phyloP scores from a whole-genome alignment of 2,113 vertebrate genomes.

The Malurus elegans region DNA sequence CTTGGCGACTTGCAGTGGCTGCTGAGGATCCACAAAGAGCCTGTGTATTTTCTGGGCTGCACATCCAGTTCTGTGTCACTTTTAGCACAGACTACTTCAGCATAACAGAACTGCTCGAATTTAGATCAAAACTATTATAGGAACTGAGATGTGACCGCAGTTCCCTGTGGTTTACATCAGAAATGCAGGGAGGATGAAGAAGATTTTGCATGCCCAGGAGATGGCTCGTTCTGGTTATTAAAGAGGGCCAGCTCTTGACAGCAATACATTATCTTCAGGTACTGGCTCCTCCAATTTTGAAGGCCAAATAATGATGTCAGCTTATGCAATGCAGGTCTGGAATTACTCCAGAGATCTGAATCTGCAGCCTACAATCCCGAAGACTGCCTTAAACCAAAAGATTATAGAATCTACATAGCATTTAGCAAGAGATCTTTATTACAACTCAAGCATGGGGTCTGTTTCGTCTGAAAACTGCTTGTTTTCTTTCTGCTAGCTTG shows the following conservation, averaged over 20 bases:
- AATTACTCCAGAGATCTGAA: slow-evolving; percentile 6
- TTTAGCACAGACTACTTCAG: background rate
- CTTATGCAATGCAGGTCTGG: background rate
- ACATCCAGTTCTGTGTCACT: background rate
- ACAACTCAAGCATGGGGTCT: slow-evolving; percentile 40
- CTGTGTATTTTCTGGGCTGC: background rate
- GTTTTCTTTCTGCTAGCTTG: slow-evolving; percentile 66
- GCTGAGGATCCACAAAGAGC: background rate
- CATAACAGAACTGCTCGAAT: background rate
- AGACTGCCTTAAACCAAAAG: background rate
- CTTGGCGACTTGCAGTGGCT: background rate
- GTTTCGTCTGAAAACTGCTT: slow-evolving; percentile 68
- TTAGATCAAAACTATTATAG: background rate
- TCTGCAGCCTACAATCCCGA: background rate
- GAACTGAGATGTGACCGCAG: background rate
- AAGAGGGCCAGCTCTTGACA: background rate
- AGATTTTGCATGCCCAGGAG: background rate
- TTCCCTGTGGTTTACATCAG: background rate
- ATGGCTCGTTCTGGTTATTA: background rate
- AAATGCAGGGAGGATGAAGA: background rate
- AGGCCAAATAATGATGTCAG: background rate
- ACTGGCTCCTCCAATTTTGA: background rate
- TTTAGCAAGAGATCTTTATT: slow-evolving; percentile 22
- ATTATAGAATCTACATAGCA: background rate
- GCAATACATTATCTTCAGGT: background rate